Evolutionary conservation across 2,888 invertebrate genomes (phyloP), one percentile per base, ranked within the genome.

Genomic region (Alloplasta piceator): DNA sequence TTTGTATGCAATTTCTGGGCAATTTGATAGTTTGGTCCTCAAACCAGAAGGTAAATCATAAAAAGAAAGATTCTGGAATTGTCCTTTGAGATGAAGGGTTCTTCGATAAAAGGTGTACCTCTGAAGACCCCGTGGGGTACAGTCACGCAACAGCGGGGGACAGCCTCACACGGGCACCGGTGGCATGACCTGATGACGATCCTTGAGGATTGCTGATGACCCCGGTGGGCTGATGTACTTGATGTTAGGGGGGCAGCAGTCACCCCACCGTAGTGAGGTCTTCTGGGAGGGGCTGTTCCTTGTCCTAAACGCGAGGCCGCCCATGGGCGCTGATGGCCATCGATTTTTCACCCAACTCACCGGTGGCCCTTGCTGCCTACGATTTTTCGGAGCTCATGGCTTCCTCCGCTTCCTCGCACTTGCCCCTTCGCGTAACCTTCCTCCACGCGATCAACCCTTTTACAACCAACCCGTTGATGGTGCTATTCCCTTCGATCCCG

Each of bases 251-350:
- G 92, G 92, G 94, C 98, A 98, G 94, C 97, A 97, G 94, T 98
- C 98, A 93, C 98, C 98, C 98, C 98, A 98, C 94, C 98, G 96
- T 92, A 98, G 96, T 93, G 97, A 97, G 94, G 98, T 98, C 95
- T 97, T 98, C 95, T 98, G 98, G 94, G 97, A 98, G 95, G 98
- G 98, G 95, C 97, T 97, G 94, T 98, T 98, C 94, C 97, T 96
- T 93, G 98, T 98, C 94, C 96, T 97, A 96, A 97, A 97, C 94
- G 96, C 97, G 96, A 97, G 95, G 95, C 97, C 97, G 95, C 96
- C 97, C 98, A 98, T 98, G 96, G 96, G 96, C 96, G 94, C 94
- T 93, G 93, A 91, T 92, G 91, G 92, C 92, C 92, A 92, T 92
- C 91, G 92, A 91, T 92, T 91, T 73, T 91, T 87, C 89, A 82